phyloP scores from a whole-genome alignment of 2,797 vertebrate species.

The Lacerta viridis region DNA sequence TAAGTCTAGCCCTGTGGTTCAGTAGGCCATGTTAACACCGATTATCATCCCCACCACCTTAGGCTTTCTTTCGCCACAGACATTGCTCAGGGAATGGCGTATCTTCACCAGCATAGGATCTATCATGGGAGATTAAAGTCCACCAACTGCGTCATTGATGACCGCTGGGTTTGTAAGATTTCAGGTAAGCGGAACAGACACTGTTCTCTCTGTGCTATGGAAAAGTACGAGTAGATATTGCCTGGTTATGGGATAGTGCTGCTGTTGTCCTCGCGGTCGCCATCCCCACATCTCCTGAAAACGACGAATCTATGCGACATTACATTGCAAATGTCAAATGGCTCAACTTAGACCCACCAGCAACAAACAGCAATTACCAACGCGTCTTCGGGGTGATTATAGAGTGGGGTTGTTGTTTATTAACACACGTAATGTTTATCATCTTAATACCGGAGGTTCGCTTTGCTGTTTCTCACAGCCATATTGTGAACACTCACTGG shows the following conservation, averaged over 20 bases:
- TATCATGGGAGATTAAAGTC: slow-evolving; percentile 86
- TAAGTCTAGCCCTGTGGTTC: slow-evolving; percentile 12
- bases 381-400: neutral
- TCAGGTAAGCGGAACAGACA: slow-evolving; percentile 77
- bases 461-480: neutral
- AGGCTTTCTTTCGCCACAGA: slow-evolving; percentile 90
- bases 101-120: slow-evolving; percentile 86
- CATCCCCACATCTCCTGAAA: neutral
- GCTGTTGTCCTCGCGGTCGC: no score
- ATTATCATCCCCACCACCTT: slow-evolving; percentile 10
- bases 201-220: neutral
- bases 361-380: neutral
- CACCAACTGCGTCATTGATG: slow-evolving; percentile 87
- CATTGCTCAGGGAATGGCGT: slow-evolving; percentile 87
- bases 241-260: no score
- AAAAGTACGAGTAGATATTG: neutral
- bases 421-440: neutral
- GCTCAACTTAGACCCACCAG: neutral
- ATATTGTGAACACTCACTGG: neutral
- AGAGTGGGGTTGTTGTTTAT: neutral
- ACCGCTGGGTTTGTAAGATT: slow-evolving; percentile 90
- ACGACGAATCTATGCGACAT: neutral
- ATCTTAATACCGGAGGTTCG: neutral
- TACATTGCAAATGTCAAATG: neutral
- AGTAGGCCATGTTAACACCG: neutral